These are phyloP conservation scores for Pipra filicauda DNA, from an alignment of 2,113 vertebrate genomes.

Conservation along the genomic window DNA sequence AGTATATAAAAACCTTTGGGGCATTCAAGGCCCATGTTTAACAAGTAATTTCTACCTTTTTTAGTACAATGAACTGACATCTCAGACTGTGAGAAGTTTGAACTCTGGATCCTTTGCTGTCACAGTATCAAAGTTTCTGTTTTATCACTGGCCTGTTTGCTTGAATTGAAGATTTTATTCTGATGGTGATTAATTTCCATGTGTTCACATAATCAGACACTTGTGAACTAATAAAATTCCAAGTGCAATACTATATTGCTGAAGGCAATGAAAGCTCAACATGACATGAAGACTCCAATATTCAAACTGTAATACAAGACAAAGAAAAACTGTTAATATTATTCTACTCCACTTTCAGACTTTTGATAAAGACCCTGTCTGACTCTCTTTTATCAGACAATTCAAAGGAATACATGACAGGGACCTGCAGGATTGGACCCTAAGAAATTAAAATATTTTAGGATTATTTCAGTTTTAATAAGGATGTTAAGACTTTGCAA, in stretches of 20 bases:
- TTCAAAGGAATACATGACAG: background rate
- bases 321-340: background rate
- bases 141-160: background rate
- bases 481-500: slow-evolving; percentile 36
- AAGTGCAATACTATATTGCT: background rate
- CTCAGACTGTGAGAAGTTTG: background rate
- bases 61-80: background rate
- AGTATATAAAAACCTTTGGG: background rate
- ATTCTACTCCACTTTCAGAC: background rate
- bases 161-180: background rate
- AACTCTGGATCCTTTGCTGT: background rate
- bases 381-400: background rate
- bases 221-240: slow-evolving; percentile 38
- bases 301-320: background rate
- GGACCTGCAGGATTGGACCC: background rate
- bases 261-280: slow-evolving; percentile 41
- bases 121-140: background rate
- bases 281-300: slow-evolving; percentile 9
- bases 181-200: background rate
- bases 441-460: background rate
- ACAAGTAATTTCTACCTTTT: background rate
- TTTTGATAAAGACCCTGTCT: background rate
- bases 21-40: background rate
- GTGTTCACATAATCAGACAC: background rate
- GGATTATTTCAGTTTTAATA: slow-evolving; percentile 13